These are phyloP conservation scores for Lathronympha strigana DNA, from an alignment of 2,888 invertebrate genomes.

Conservation along the genomic window DNA sequence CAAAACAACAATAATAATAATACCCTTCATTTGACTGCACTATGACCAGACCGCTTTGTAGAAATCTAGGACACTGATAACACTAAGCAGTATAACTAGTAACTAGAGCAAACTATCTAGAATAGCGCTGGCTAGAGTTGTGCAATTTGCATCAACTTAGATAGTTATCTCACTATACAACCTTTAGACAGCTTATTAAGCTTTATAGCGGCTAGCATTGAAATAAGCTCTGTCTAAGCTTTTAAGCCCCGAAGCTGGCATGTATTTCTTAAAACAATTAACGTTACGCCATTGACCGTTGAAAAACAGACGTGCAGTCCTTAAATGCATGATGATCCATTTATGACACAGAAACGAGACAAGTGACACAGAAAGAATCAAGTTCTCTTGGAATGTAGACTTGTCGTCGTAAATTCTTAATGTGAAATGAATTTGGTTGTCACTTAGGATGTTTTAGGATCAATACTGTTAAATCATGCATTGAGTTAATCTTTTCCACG, in stretches of 20 bases:
- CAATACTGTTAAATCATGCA: too few species aligned
- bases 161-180: conserved; percentile 15
- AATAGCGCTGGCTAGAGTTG: background rate
- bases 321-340: background rate
- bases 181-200: conserved; percentile 21
- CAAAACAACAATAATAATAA: too few species aligned
- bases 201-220: conserved; percentile 43
- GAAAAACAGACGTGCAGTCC: background rate
- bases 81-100: background rate
- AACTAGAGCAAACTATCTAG: conserved; percentile 2
- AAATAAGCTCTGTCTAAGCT: conserved; percentile 49
- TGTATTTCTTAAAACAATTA: conserved; percentile 63
- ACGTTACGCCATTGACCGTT: conserved; percentile 47
- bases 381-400: too few species aligned
- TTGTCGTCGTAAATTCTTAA: too few species aligned
- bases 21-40: background rate
- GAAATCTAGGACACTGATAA: conserved; percentile 14
- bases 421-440: too few species aligned
- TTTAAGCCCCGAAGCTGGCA: conserved; percentile 49
- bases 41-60: background rate
- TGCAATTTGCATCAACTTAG: conserved; percentile 14
- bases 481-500: too few species aligned
- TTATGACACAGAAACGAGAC: too few species aligned
- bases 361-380: too few species aligned
- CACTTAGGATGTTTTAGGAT: too few species aligned